phyloP scores from a whole-genome alignment of 1,140 invertebrate species.

The Lasioglossum albipes region DNA sequence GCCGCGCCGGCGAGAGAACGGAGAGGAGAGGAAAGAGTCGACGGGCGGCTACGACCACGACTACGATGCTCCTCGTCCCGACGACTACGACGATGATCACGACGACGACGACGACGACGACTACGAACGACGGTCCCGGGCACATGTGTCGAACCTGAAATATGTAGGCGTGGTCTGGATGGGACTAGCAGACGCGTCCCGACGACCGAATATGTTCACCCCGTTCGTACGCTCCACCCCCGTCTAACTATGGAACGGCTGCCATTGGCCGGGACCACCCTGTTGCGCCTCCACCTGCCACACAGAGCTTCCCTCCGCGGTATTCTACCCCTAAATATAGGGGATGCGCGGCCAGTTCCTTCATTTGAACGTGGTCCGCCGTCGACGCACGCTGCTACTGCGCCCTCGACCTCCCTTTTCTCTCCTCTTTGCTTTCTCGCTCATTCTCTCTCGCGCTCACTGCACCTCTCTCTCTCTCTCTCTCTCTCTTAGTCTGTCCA shows the following conservation, averaged over 20 bases:
- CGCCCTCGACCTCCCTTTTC: slow-evolving; percentile 33
- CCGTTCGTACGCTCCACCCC: slow-evolving; percentile 77
- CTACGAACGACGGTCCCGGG: slow-evolving; percentile 59
- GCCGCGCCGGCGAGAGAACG: slow-evolving; percentile 31
- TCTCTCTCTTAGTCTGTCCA: neutral
- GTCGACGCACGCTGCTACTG: slow-evolving; percentile 62
- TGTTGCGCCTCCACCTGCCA: slow-evolving; percentile 69
- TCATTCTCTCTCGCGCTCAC: neutral
- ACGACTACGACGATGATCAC: slow-evolving; percentile 28
- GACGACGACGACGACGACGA: slow-evolving; percentile 28
- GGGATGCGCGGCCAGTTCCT: slow-evolving; percentile 68
- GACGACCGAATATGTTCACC: slow-evolving; percentile 79
- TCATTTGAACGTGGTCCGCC: slow-evolving; percentile 75
- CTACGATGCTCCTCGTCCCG: slow-evolving; percentile 15
- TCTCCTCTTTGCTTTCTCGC: too few species aligned
- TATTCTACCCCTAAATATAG: slow-evolving; percentile 74
- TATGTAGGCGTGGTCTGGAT: slow-evolving; percentile 80
- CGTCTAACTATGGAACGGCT: slow-evolving; percentile 68
- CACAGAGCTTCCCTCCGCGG: slow-evolving; percentile 65
- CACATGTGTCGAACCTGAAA: slow-evolving; percentile 81
- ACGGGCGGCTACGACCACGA: slow-evolving; percentile 37
- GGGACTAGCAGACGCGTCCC: slow-evolving; percentile 77
- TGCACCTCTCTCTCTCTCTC: neutral
- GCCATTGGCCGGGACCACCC: slow-evolving; percentile 71
- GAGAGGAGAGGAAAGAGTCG: slow-evolving; percentile 28